Conservation (phyloP, 2,888 invertebrate genomes). For the Euphydryas editha region DNA sequence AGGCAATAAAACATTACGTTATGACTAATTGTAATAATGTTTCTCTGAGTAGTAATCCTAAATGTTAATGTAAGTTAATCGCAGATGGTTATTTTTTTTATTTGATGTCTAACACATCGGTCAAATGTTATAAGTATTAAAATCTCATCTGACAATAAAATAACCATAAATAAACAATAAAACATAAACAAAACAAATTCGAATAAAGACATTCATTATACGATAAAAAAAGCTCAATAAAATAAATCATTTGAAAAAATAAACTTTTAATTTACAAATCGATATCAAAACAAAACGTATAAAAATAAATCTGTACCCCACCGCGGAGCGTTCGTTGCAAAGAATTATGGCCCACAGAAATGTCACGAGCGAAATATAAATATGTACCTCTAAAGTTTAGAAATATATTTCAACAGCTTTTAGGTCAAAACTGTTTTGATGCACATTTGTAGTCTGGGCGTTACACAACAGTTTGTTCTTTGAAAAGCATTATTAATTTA, state of each 20-base stretch:
- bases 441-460: slow-evolving; percentile 50
- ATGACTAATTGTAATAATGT: too few relatives aligned
- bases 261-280: slow-evolving; percentile 27
- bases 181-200: not conserved
- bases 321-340: slow-evolving; percentile 20
- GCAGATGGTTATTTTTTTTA: too few relatives aligned
- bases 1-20: too few relatives aligned
- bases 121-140: not conserved
- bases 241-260: not conserved
- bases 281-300: slow-evolving; percentile 3
- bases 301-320: slow-evolving; percentile 4
- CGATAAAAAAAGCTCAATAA: not conserved
- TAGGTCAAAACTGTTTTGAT: slow-evolving; percentile 56
- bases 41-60: too few relatives aligned
- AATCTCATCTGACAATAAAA: not conserved
- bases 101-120: not conserved
- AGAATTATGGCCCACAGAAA: slow-evolving; percentile 43
- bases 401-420: slow-evolving; percentile 63
- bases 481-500: too few relatives aligned
- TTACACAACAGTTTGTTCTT: slow-evolving; percentile 5
- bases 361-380: slow-evolving; percentile 61
- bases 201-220: slow-evolving; percentile 2
- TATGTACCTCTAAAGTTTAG: slow-evolving; percentile 61
- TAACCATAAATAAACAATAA: not conserved
- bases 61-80: too few relatives aligned